phyloP scores from a whole-genome alignment of 2,888 invertebrate species.

The Cephonodes hylas region DNA sequence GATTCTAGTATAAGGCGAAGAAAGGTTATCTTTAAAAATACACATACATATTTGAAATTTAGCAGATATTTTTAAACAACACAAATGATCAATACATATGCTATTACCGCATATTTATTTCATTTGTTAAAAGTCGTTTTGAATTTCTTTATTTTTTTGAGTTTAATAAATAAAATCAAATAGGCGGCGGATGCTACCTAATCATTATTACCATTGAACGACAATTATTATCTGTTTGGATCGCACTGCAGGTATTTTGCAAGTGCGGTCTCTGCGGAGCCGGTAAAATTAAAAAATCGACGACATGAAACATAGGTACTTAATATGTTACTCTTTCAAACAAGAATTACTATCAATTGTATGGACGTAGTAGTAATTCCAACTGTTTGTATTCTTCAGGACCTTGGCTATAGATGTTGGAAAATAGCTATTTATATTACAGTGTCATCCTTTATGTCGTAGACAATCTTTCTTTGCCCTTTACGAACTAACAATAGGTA shows the following conservation, averaged over 20 bases:
- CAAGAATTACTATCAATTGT: neutral
- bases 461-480: constrained; percentile 27
- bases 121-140: no score
- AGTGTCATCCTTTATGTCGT: constrained; percentile 14
- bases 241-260: no score
- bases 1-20: neutral
- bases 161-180: no score
- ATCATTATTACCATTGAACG: no score
- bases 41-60: neutral
- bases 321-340: neutral
- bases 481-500: constrained; percentile 32
- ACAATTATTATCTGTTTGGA: no score
- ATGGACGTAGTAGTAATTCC: neutral
- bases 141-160: no score
- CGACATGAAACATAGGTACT: no score
- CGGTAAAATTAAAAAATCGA: no score
- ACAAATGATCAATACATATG: no score
- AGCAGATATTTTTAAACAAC: neutral
- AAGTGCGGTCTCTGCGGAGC: no score
- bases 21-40: neutral
- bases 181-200: no score
- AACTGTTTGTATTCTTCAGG: constrained; percentile 1
- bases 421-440: constrained; percentile 7
- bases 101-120: no score
- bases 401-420: neutral